These are phyloP conservation scores for Pipistrellus pipistrellus DNA, from an alignment of 2,797 vertebrate genomes.

Conservation along the genomic window DNA sequence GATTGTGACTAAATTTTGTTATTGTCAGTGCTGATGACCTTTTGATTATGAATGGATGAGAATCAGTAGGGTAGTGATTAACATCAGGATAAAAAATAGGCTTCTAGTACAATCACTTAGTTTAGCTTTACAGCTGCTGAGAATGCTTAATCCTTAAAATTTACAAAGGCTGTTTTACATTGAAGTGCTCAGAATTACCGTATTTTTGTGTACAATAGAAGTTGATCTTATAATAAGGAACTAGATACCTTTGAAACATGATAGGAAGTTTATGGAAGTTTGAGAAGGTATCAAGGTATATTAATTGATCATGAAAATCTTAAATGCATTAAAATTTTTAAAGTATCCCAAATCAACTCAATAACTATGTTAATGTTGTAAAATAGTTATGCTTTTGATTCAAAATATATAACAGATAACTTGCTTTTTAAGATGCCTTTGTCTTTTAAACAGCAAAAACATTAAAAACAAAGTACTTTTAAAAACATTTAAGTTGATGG, in stretches of 20 bases:
- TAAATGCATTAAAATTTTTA: slow-evolving; percentile 49
- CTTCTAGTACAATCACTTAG: background rate
- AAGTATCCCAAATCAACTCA: slow-evolving; percentile 56
- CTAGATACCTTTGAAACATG: background rate
- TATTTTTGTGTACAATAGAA: slow-evolving; percentile 48
- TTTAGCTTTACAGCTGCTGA: slow-evolving; percentile 33
- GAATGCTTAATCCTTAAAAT: slow-evolving; percentile 18
- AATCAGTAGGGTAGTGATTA: slow-evolving; percentile 31
- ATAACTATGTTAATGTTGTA: background rate
- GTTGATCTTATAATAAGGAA: background rate
- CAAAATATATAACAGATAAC: background rate
- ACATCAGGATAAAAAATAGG: background rate
- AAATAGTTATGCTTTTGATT: slow-evolving; percentile 19
- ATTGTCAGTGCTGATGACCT: background rate
- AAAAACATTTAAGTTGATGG: slow-evolving; percentile 36
- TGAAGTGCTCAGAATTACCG: background rate
- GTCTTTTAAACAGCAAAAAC: slow-evolving; percentile 52
- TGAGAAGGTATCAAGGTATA: background rate
- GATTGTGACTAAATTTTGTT: slow-evolving; percentile 54
- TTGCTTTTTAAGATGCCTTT: slow-evolving; percentile 28
- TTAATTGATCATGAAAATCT: slow-evolving; percentile 40
- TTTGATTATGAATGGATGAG: slow-evolving; percentile 37
- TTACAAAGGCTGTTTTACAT: background rate
- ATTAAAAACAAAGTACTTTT: slow-evolving; percentile 43
- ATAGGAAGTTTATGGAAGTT: background rate